A percentile compares a stretch with the other conserved stretches of the same genome.
Conservation (phyloP, 1,140 invertebrate genomes). For the Eumeta japonica region DNA sequence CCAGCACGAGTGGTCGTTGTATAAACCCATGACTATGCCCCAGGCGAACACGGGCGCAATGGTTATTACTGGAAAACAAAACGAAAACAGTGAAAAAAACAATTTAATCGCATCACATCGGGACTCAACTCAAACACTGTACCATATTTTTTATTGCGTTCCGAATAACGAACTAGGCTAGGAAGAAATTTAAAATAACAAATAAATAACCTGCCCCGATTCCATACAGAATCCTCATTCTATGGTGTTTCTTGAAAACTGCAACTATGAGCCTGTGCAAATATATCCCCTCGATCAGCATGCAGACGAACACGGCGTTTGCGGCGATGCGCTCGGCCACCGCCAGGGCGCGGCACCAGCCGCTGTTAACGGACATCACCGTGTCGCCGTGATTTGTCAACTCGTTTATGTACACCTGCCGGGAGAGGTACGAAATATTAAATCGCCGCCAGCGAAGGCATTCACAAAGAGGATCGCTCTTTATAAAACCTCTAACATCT, state of each 20-base stretch:
- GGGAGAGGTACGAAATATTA: constrained; percentile 11
- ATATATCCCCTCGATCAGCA: constrained; percentile 62
- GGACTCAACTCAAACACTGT: neutral
- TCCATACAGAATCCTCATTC: constrained; percentile 43
- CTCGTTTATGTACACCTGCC: constrained; percentile 52
- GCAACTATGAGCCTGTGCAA: constrained; percentile 61
- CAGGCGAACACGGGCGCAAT: constrained; percentile 52
- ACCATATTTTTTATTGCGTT: no score
- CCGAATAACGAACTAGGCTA: neutral
- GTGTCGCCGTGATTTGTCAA: constrained; percentile 39
- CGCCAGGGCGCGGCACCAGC: constrained; percentile 52
- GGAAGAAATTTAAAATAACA: neutral
- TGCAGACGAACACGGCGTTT: constrained; percentile 60
- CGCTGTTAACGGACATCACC: constrained; percentile 47
- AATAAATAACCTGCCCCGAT: constrained; percentile 18
- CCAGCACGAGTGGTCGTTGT: constrained; percentile 58
- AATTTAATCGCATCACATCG: neutral
- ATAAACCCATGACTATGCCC: constrained; percentile 43
- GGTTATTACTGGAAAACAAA: constrained; percentile 39
- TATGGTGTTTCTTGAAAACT: constrained; percentile 52
- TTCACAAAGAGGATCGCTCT: no score
- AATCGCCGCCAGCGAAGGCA: no score
- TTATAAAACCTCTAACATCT: no score
- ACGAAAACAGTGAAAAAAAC: neutral
- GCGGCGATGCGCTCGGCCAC: constrained; percentile 50